Evolutionary conservation across 2,797 vertebrate genomes (phyloP), one percentile per base, ranked within the genome.

Genomic region (Amazona finschi): DNA sequence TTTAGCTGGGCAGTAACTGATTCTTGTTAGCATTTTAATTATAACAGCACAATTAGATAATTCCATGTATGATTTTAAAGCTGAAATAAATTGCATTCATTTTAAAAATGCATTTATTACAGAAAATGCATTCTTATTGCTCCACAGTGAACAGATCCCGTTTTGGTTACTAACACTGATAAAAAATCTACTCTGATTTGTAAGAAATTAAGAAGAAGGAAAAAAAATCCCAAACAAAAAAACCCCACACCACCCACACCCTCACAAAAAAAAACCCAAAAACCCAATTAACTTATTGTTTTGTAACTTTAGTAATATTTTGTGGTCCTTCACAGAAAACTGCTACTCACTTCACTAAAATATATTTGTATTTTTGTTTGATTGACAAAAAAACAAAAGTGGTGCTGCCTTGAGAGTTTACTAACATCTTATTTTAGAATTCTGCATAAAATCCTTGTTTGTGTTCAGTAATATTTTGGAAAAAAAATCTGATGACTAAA

Each of bases 1-100:
- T 97, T 97, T 95, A 96, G 92, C 95, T 87, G 77, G 85, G 89
- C 94, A 94, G 90, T 78, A 94, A 92, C 93, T 95, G 79, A 91
- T 95, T 96, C 84, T 85, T 93, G 67, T 80, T 93, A 71, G 50
- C 79, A 95, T 96, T 96, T 96, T 93, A 96, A 95, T 96, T 96
- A 94, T 58, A 94, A 95, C 24, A 87, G 67, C 49, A 96, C 62
- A 84, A 73, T 70, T 58, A 94, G 62, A 93, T 53, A 96, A 95
- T 92, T 96, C 79, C 41, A 95, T 64, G 76, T 91, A 96, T 57
- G 71, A 93, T 82, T 97, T 86, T 75, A 75, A 84, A 67, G 39
- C 8, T 88, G 88, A 94, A 96, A 92, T 36, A 57, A 14, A 16
- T 6, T 90, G 77, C 91, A 83, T 85, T 78, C 50, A 93, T 94